Percentiles rank a stretch among this genome's conserved stretches.
Evolutionary conservation across 2,113 vertebrate species (phyloP).

Genomic region (Fregetta grallaria): DNA sequence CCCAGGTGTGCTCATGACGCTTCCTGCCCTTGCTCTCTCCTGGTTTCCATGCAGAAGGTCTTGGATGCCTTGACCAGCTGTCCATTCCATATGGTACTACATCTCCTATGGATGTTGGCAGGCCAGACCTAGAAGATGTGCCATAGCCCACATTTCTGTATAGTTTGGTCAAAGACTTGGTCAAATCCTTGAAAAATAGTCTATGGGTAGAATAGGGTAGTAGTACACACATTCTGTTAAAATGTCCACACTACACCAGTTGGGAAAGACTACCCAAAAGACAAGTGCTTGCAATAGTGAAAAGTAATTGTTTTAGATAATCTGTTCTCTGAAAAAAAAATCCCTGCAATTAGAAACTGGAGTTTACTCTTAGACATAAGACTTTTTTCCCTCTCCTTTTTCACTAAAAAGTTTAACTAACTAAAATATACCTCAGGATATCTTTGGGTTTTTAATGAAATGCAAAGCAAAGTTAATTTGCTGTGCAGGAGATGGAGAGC

Average conservation of each 20-base stretch:
- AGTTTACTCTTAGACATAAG: background rate
- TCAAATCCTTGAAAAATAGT: background rate
- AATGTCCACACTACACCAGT: accelerated
- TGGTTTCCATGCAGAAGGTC: background rate
- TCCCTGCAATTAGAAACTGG: background rate
- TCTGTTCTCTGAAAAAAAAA: background rate
- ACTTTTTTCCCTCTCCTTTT: background rate
- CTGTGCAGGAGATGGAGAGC: background rate
- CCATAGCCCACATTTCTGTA: background rate
- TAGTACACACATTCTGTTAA: background rate
- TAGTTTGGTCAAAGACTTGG: background rate
- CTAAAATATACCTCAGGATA: background rate
- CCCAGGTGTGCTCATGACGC: background rate
- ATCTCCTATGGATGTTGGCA: background rate
- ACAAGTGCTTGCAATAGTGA: background rate
- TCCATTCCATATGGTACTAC: background rate
- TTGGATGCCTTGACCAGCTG: background rate
- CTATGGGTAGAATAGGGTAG: background rate
- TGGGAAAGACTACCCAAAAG: background rate
- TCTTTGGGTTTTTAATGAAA: background rate
- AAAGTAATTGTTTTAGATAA: background rate
- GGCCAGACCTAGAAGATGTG: background rate
- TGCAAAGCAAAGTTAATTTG: background rate
- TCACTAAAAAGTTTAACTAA: background rate
- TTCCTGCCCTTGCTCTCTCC: background rate